Conservation (phyloP, 2,797 vertebrate species). For the Selene dorsalis region DNA sequence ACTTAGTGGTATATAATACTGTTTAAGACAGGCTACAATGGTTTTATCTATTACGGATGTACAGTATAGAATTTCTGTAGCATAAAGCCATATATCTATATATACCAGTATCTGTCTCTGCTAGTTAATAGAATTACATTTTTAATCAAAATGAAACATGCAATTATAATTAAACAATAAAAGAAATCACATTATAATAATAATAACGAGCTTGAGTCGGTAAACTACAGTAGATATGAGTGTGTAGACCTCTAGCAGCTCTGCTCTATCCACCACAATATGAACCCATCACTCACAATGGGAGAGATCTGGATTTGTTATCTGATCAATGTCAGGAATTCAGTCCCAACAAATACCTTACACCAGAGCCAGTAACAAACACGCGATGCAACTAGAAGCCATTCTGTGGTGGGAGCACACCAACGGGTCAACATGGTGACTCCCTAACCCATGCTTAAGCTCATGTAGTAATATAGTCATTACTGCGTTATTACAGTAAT, state of each 20-base stretch:
- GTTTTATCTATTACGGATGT: background rate
- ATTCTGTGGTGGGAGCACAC: background rate
- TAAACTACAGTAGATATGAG: background rate
- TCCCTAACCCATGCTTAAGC: too few species aligned
- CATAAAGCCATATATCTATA: background rate
- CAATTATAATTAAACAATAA: background rate
- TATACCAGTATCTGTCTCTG: background rate
- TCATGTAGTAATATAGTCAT: too few species aligned
- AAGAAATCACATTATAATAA: background rate
- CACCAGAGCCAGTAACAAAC: background rate
- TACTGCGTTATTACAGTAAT: too few species aligned
- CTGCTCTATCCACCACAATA: background rate
- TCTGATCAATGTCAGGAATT: background rate
- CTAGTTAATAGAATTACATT: background rate
- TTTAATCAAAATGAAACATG: background rate
- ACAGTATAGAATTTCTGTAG: background rate
- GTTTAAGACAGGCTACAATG: background rate
- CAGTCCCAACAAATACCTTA: background rate
- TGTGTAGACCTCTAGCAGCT: background rate
- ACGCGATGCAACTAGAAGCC: background rate
- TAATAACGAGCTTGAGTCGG: background rate
- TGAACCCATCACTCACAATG: background rate
- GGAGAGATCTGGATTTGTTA: background rate
- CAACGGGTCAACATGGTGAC: too few species aligned
- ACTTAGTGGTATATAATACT: background rate